phyloP scores from a whole-genome alignment of 2,888 invertebrate species.

The Bombylius major region DNA sequence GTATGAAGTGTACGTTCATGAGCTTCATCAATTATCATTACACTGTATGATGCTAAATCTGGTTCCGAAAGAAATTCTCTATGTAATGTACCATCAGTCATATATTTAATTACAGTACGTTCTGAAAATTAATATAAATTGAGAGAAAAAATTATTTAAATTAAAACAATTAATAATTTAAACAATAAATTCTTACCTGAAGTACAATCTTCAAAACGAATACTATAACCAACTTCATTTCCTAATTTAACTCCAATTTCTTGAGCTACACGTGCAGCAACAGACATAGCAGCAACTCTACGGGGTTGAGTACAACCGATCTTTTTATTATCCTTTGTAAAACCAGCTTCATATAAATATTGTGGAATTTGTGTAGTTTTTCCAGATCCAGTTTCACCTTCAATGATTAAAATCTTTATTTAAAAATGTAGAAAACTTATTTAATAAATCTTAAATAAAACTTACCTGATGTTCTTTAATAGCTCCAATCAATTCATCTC shows the following conservation, averaged over 20 bases:
- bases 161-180: neutral
- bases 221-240: constrained; percentile 79
- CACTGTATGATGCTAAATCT: constrained; percentile 89
- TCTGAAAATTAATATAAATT: constrained; percentile 40
- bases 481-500: constrained; percentile 76
- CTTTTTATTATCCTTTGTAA: constrained; percentile 67
- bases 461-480: constrained; percentile 70
- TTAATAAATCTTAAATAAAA: neutral
- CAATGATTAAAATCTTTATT: constrained; percentile 71
- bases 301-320: constrained; percentile 97
- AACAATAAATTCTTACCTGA: constrained; percentile 37
- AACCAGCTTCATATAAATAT: constrained; percentile 90
- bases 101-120: constrained; percentile 91
- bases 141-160: neutral
- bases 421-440: constrained; percentile 8
- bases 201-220: constrained; percentile 98
- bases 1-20: constrained; percentile 98
- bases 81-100: constrained; percentile 98
- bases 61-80: constrained; percentile 96
- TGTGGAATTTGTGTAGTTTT: constrained; percentile 99
- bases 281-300: constrained; percentile 99
- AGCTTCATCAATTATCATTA: constrained; percentile 99
- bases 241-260: constrained; percentile 96
- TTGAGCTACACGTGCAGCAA: constrained; percentile 93
- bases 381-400: constrained; percentile 97